phyloP scores from a whole-genome alignment of 2,888 invertebrate genomes.

The Phorcus lineatus region DNA sequence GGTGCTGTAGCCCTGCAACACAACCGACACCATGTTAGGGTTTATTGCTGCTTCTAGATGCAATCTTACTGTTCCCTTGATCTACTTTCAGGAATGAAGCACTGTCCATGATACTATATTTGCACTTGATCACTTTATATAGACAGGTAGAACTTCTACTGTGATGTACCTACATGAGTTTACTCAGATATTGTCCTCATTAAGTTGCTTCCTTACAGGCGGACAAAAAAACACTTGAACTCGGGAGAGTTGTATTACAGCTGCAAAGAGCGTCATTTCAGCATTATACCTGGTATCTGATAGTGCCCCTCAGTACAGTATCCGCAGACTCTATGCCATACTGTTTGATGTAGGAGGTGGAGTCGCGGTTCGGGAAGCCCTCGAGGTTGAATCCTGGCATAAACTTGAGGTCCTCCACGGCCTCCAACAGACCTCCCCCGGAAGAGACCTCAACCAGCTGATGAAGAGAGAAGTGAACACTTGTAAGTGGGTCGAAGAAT shows the following conservation, averaged over 20 bases:
- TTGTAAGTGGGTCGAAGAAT: too few relatives aligned
- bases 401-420: conserved; percentile 87
- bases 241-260: background rate
- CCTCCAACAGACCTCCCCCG: conserved; percentile 92
- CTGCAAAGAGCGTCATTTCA: background rate
- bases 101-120: too few relatives aligned
- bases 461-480: background rate
- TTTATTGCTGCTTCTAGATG: too few relatives aligned
- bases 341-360: conserved; percentile 88
- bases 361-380: conserved; percentile 97
- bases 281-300: conserved; percentile 84
- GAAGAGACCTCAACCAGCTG: conserved; percentile 90
- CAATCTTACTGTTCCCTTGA: too few relatives aligned
- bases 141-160: too few relatives aligned
- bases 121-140: too few relatives aligned
- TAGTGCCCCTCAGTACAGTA: conserved; percentile 94
- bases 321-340: conserved; percentile 89
- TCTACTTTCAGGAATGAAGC: too few relatives aligned
- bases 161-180: too few relatives aligned
- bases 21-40: too few relatives aligned
- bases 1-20: conserved; percentile 86
- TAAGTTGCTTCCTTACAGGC: background rate
- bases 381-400: conserved; percentile 97
- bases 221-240: background rate
- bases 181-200: too few relatives aligned